phyloP scores from a whole-genome alignment of 2,888 invertebrate species.

The Cistogaster globosa region DNA sequence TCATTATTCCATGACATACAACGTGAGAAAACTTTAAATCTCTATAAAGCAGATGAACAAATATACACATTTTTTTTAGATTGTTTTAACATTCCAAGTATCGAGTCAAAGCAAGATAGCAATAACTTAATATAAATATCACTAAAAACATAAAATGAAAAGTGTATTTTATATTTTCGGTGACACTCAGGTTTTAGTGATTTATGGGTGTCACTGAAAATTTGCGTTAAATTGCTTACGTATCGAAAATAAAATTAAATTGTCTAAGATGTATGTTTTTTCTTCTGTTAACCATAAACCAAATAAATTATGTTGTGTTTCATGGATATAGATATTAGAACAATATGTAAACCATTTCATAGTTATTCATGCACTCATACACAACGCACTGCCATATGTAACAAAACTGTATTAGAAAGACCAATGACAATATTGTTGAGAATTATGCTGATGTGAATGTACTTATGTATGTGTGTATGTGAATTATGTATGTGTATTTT shows the following conservation, averaged over 20 bases:
- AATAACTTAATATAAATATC: not conserved
- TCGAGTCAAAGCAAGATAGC: slow-evolving; percentile 10
- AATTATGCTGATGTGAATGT: slow-evolving; percentile 3
- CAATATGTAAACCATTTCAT: slow-evolving; percentile 4
- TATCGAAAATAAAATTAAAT: slow-evolving; percentile 63
- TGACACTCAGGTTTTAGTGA: slow-evolving; percentile 64
- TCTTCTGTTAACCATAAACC: slow-evolving; percentile 58
- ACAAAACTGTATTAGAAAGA: not conserved
- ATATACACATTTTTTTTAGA: slow-evolving; percentile 27
- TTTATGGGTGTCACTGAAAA: slow-evolving; percentile 69
- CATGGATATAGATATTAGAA: slow-evolving; percentile 46
- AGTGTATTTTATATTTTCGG: slow-evolving; percentile 18
- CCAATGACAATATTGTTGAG: slow-evolving; percentile 20
- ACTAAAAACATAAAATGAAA: slow-evolving; percentile 1
- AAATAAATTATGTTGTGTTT: slow-evolving; percentile 66
- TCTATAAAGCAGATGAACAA: slow-evolving; percentile 18
- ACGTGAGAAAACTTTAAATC: slow-evolving; percentile 64
- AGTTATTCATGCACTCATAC: not conserved
- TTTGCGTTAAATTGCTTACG: slow-evolving; percentile 69
- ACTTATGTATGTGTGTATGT: not conserved
- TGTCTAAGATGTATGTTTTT: slow-evolving; percentile 50
- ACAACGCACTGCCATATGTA: not conserved
- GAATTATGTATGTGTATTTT: not conserved
- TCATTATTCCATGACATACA: slow-evolving; percentile 14
- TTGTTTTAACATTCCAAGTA: slow-evolving; percentile 12